Evolutionary conservation across 2,113 vertebrate genomes (phyloP), one percentile per base, ranked within the genome.

Genomic region (Gobius niger): DNA sequence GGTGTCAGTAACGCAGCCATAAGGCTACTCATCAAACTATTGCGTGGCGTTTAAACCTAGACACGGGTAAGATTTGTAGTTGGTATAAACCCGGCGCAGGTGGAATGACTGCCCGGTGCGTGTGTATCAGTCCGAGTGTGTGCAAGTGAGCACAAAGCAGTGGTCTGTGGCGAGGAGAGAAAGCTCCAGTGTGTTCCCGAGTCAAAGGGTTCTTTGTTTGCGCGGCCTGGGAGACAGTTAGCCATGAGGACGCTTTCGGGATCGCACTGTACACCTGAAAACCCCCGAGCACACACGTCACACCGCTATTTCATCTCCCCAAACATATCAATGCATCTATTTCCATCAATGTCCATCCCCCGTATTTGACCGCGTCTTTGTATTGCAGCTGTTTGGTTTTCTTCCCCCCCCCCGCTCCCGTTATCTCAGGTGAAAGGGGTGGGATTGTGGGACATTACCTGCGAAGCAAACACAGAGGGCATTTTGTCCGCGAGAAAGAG

Each of bases 181-280:
- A 80, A 73, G 78, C 82, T 78, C 57, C 84, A 83, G 77, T 91
- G 82, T 89, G 80, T 70, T 73, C 42, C 9, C 1, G 61, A 85
- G 81, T 90, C 88, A 91, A 91, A 89, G 65, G 76, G 56, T 49
- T 84, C 88, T 89, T 91, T 91, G 89, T 91, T 91, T 65, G 3
- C 67, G 9, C 24, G 59, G 78, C 73, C 68, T 82, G 85, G 77
- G 83, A 86, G 88, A 85, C 82, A 83, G 78, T 86, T 73, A 67
- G 80, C 47, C 77, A 78, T 82, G 79, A 82, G 84, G 83, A 88
- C 72, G 73, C 62, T 82, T 82, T 75, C 54, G 68, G 75, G 75
- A 86, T 15, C 34, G 34, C 42, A 52, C 46, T 40, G 64, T 79
- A 60, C 68, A 88, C 87, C 83, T 86, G 76, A 64, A 67, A 47